These are phyloP conservation scores for Nasonia oneida DNA, from an alignment of 2,888 invertebrate genomes.

Conservation along the genomic window DNA sequence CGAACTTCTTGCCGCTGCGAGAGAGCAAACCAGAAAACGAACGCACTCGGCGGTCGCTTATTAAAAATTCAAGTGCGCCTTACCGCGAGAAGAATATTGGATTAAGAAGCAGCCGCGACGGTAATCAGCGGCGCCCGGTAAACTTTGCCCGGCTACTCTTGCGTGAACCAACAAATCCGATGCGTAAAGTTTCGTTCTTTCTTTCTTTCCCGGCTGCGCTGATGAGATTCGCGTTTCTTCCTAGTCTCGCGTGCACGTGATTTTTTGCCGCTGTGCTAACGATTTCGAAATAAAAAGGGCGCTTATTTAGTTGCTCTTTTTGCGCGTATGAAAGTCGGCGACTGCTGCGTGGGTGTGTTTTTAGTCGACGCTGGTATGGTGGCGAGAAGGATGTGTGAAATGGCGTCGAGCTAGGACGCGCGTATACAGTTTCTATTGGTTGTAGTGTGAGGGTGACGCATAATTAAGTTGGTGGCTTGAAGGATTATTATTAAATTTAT, in stretches of 20 bases:
- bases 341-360: neutral
- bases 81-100: slow-evolving; percentile 56
- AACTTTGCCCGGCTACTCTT: slow-evolving; percentile 36
- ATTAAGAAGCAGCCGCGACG: slow-evolving; percentile 41
- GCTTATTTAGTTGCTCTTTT: neutral
- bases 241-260: neutral
- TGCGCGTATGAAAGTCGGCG: slow-evolving; percentile 1
- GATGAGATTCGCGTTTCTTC: slow-evolving; percentile 41
- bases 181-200: slow-evolving; percentile 30
- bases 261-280: slow-evolving; percentile 21
- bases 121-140: slow-evolving; percentile 47
- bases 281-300: slow-evolving; percentile 25
- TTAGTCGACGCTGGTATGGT: neutral
- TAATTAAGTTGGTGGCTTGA: neutral
- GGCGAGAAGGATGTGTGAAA: neutral
- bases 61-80: slow-evolving; percentile 55
- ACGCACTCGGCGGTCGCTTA: slow-evolving; percentile 23
- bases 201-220: neutral
- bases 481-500: too few relatives aligned
- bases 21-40: slow-evolving; percentile 23
- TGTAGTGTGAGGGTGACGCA: neutral
- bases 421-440: neutral
- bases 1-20: neutral
- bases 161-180: slow-evolving; percentile 51
- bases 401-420: neutral